Conservation (phyloP, 2,113 vertebrate genomes). For the Astur gentilis region DNA sequence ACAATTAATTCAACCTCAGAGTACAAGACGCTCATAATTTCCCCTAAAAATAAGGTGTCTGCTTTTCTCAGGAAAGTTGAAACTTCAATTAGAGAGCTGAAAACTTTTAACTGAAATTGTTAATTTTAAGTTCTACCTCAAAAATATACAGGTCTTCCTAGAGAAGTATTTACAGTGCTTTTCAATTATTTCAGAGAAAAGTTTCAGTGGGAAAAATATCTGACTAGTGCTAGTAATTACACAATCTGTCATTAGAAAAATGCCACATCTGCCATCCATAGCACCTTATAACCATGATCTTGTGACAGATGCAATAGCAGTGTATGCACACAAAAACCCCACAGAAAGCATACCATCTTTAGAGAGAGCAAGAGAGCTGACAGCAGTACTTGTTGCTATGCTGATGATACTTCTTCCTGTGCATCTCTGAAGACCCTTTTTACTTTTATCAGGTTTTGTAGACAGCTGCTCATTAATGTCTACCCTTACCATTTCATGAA, state of each 20-base stretch:
- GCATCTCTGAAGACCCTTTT: background rate
- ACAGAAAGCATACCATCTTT: fast-evolving
- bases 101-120: background rate
- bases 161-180: background rate
- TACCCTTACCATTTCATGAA: background rate
- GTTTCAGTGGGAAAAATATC: background rate
- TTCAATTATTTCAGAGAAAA: background rate
- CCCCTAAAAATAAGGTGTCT: background rate
- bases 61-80: background rate
- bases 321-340: fast-evolving
- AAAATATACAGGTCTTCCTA: background rate
- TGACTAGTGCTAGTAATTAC: background rate
- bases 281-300: background rate
- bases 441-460: background rate
- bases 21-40: background rate
- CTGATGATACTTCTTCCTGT: background rate
- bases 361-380: background rate
- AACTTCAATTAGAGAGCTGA: background rate
- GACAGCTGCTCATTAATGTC: background rate
- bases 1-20: background rate
- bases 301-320: background rate
- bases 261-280: background rate
- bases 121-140: background rate
- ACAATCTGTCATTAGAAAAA: background rate
- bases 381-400: background rate